These are phyloP conservation scores for Actenoides hombroni DNA, from an alignment of 2,113 vertebrate species.

Conservation along the genomic window DNA sequence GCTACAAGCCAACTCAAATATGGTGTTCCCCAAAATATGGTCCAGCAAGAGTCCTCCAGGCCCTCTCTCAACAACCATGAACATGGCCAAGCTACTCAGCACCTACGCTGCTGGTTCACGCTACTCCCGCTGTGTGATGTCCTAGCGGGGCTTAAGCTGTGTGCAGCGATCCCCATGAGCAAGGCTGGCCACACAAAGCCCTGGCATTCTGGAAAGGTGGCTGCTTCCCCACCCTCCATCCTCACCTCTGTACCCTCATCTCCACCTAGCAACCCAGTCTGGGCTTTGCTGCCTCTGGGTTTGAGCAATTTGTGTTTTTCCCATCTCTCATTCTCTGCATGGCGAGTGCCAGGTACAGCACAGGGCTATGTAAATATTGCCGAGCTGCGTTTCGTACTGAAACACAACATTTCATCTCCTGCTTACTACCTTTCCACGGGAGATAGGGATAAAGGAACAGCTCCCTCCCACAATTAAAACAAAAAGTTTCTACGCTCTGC, in stretches of 20 bases:
- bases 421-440: not conserved
- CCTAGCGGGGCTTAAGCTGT: rapidly evolving
- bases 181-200: not conserved
- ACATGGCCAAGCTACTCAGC: rapidly evolving
- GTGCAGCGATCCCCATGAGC: not conserved
- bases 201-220: not conserved
- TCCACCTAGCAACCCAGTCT: rapidly evolving
- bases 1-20: not conserved
- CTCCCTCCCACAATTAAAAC: not conserved
- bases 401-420: not conserved
- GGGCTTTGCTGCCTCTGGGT: not conserved
- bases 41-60: not conserved
- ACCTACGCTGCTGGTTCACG: not conserved
- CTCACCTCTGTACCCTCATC: not conserved
- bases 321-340: not conserved
- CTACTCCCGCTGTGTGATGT: not conserved
- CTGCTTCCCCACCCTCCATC: not conserved
- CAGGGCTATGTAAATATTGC: not conserved
- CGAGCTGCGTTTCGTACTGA: not conserved
- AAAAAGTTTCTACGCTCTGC: not conserved
- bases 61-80: not conserved
- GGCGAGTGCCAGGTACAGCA: not conserved
- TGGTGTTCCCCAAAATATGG: not conserved
- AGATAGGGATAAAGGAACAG: not conserved
- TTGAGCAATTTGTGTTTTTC: not conserved